Evolutionary conservation across 2,888 invertebrate genomes (phyloP), one percentile per base, ranked within the genome.

Genomic region (Sesamia inferens): DNA sequence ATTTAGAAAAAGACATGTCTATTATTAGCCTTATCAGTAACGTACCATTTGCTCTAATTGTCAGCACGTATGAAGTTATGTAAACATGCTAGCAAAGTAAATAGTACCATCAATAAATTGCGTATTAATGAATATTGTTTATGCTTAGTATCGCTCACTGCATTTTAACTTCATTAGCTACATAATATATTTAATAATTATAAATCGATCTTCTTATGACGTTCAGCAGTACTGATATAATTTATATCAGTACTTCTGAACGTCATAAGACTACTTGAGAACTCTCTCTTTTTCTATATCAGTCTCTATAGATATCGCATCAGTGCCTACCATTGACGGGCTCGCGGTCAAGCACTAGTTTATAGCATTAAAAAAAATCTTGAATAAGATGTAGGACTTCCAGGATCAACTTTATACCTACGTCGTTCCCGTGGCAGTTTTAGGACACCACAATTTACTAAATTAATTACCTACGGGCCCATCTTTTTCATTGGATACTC

Each of bases 21-120:
- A 77, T 57, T 62, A 66, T 69, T 62, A 66, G 48, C 31, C 19
- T 55, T 39, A 24, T 70, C 67, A 63, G 24, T 44, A 44, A 24
- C 42, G 14, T 14, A 11, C 31, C 24, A 1, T 58, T 44, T 19
- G n/a, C 7, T 16, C 59, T 55, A 39, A 14, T 58, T 81, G 67
- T 67, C 55, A 62, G 16, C 4, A 31, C 5, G 10, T 69, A 70
- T 58, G 3, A 66, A 48, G 31, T 63, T 24, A 63, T 66, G 48
- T 62, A 54, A 63, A 70, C 16, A 64, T 67, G n/a, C 64, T 16
- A 51, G 13, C 47, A 4, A 42, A 54, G 22, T 61, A 24, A 4
- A 16, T 61, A 48, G 51, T 48, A 31, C 16, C 19, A 65, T 39
- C 31, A 44, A 22, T 54, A 31, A 31, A 61, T 10, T n/a, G 11